Evolutionary conservation across 2,113 vertebrate species (phyloP).

Genomic region (Malurus melanocephalus): DNA sequence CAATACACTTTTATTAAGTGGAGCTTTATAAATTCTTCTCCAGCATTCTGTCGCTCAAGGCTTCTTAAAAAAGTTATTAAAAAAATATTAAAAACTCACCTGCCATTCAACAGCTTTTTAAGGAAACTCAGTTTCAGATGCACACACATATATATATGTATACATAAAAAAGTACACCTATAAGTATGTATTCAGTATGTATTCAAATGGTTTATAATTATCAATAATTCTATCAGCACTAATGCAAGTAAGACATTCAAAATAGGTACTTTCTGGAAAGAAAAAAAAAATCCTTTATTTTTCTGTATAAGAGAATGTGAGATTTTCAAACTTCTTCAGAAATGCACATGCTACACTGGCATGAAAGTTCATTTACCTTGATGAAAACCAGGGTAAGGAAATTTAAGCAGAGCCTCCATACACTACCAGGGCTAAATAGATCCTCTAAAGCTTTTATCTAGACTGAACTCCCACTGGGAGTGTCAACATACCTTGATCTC

Average conservation of each 20-base stretch:
- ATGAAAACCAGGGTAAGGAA: constrained; percentile 38
- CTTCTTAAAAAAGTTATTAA: constrained; percentile 26
- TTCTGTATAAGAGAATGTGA: not conserved
- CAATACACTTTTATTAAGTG: not conserved
- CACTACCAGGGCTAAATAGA: constrained; percentile 4
- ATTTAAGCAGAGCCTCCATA: not conserved
- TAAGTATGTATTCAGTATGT: not conserved
- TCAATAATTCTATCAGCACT: constrained; percentile 7
- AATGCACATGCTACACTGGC: rapidly evolving
- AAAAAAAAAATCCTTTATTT: not conserved
- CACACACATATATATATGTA: not conserved
- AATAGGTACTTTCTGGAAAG: constrained; percentile 17
- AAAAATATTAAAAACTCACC: not conserved
- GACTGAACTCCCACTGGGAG: constrained; percentile 34
- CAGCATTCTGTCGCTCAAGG: not conserved
- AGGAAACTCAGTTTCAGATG: constrained; percentile 32
- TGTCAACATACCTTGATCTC: constrained; percentile 45
- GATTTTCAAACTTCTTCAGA: not conserved
- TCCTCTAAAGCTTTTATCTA: constrained; percentile 54
- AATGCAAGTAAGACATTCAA: constrained; percentile 15
- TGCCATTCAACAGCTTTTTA: constrained; percentile 30
- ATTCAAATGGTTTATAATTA: not conserved
- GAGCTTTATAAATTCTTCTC: constrained; percentile 22
- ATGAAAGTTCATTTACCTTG: constrained; percentile 35
- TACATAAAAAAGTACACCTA: not conserved